Evolutionary conservation across 2,113 vertebrate species (phyloP), one percentile per base, ranked within the genome.

Genomic region (Corapipo altera): DNA sequence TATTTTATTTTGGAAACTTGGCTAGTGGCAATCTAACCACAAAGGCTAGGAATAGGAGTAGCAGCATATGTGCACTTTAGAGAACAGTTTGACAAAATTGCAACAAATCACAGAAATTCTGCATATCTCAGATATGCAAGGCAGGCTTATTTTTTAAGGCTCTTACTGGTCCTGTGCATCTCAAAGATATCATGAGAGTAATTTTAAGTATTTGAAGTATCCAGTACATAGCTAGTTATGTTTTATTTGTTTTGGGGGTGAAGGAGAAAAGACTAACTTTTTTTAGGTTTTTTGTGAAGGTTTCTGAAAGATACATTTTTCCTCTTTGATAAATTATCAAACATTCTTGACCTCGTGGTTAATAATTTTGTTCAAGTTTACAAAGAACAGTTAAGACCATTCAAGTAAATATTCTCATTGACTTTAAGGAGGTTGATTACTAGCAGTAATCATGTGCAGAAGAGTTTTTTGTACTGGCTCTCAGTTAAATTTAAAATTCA

Each of bases 1-100:
- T 84, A 58, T 91, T 96, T 94, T 93, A 89, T 95, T 92, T 91
- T 93, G 92, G 92, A 96, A 97, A 96, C 85, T 96, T 96, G 95
- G 91, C 95, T 51, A 52, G 61, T 59, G 27, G 48, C 43, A 84
- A 15, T 27, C 43, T 88, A 79, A 96, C 92, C 95, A 87, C 89
- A 91, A 77, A 72, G 52, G 35, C 85, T 81, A 93, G 86, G 87
- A 77, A 72, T 26, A 86, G 79, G 87, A 95, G 72, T 54, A 93
- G 66, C 46, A 79, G 59, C 37, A 48, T 61, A 52, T 64, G 69
- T 77, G 67, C 49, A 54, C 41, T 80, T 79, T 11, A 54, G 44
- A 85, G 62, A 84, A 59, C 43, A 43, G 61, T 75, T 96, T 90
- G 90, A 58, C 2, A 8, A 82, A 95, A 92, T 51, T 66, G 64